Evolutionary conservation across 2,797 vertebrate species (phyloP).

Genomic region (Agapornis canus): DNA sequence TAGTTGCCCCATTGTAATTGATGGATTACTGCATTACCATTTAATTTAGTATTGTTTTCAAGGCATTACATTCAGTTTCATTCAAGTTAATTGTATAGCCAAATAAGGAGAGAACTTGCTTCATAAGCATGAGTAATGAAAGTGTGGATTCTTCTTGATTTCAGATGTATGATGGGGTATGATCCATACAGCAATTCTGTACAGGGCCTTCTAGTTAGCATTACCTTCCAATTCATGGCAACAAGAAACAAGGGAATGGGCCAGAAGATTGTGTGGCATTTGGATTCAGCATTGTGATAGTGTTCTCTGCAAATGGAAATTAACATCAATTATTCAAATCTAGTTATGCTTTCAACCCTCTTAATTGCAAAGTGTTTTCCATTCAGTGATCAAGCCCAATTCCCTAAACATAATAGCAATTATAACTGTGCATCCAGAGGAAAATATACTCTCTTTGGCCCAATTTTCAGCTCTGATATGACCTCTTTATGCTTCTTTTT

Average conservation of each 20-base stretch:
- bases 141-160: constrained; percentile 50
- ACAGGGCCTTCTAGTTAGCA: background rate
- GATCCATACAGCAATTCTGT: constrained; percentile 35
- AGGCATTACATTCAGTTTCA: constrained; percentile 69
- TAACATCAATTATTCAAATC: constrained; percentile 52
- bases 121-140: constrained; percentile 57
- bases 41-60: constrained; percentile 82
- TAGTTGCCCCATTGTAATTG: constrained; percentile 69
- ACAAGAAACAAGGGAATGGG: constrained; percentile 13
- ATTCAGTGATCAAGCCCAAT: constrained; percentile 47
- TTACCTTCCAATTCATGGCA: constrained; percentile 21
- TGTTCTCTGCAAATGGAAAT: constrained; percentile 53
- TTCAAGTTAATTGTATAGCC: constrained; percentile 76
- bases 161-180: constrained; percentile 43
- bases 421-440: constrained; percentile 57
- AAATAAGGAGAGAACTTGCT: constrained; percentile 73
- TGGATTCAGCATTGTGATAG: constrained; percentile 23
- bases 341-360: constrained; percentile 53
- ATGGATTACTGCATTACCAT: constrained; percentile 78
- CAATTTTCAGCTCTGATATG: constrained; percentile 28
- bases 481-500: constrained; percentile 26
- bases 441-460: constrained; percentile 40
- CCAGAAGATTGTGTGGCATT: constrained; percentile 36
- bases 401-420: constrained; percentile 65
- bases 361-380: constrained; percentile 61